Conservation (phyloP, 1,140 invertebrate species). For the Chionoecetes opilio region DNA sequence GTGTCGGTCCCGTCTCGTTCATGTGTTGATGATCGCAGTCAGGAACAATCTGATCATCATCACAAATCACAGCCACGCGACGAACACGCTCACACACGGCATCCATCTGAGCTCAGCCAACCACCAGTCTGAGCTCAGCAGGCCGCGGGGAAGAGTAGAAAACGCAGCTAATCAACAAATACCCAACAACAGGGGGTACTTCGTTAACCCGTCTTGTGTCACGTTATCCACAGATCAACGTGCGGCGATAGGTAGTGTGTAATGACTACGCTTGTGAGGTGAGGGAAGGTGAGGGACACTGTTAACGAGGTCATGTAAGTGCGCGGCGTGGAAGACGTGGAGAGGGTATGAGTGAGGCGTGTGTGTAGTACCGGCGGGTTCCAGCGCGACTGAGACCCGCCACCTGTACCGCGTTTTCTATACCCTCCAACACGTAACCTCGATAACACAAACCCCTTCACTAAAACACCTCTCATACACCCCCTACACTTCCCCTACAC, state of each 20-base stretch:
- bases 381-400: background rate
- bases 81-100: constrained; percentile 71
- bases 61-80: constrained; percentile 76
- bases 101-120: constrained; percentile 57
- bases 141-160: background rate
- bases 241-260: constrained; percentile 57
- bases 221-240: constrained; percentile 67
- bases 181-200: background rate
- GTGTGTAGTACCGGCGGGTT: background rate
- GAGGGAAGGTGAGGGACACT: background rate
- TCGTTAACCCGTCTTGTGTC: background rate
- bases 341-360: background rate
- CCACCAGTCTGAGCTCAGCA: background rate
- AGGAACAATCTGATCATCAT: constrained; percentile 74
- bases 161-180: background rate
- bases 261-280: background rate
- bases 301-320: constrained; percentile 64
- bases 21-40: constrained; percentile 74
- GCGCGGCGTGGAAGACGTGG: background rate
- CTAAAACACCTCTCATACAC: too few relatives aligned
- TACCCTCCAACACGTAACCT: background rate
- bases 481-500: background rate
- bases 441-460: background rate
- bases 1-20: constrained; percentile 59
- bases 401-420: constrained; percentile 31